Evolutionary conservation across 1,140 invertebrate species (phyloP).

Genomic region (Heterodera schachtii): DNA sequence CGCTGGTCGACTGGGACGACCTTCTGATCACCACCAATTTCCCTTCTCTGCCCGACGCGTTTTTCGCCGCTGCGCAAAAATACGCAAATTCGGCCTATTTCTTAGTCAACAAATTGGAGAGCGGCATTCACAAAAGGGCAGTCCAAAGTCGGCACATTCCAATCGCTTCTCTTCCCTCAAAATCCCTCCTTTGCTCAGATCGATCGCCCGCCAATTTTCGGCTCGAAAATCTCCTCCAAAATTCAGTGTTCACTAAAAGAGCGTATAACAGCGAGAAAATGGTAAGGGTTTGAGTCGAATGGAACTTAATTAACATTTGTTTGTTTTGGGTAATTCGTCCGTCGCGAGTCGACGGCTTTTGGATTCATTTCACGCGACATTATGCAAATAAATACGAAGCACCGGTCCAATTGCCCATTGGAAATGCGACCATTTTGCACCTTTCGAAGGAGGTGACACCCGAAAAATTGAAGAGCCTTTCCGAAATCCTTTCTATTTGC

Average conservation of each 20-base stretch:
- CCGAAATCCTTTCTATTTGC: background rate
- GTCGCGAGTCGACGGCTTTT: constrained; percentile 12
- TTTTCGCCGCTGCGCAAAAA: constrained; percentile 4
- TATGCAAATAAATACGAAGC: background rate
- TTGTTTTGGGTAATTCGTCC: constrained; percentile 8
- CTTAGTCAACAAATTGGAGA: constrained; percentile 29
- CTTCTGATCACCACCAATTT: constrained; percentile 32
- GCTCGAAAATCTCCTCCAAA: constrained; percentile 5
- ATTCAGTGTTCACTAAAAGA: constrained; percentile 24
- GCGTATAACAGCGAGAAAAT: constrained; percentile 34
- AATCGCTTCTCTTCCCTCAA: background rate
- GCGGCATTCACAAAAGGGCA: constrained; percentile 8
- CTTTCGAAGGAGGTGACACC: constrained; percentile 15
- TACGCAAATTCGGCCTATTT: constrained; percentile 25
- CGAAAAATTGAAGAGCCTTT: too few relatives aligned
- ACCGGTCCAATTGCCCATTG: constrained; percentile 15
- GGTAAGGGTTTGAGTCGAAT: background rate
- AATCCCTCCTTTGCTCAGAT: background rate
- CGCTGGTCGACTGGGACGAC: constrained; percentile 48
- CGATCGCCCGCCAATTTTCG: constrained; percentile 16
- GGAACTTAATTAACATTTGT: too few relatives aligned
- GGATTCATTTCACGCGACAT: constrained; percentile 27
- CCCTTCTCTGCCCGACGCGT: background rate
- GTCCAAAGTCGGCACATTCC: background rate
- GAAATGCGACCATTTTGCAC: constrained; percentile 26